A percentile compares a stretch with the other conserved stretches of the same genome.
Evolutionary conservation across 2,797 vertebrate species (phyloP).

Genomic region (Pelobates cultripes): DNA sequence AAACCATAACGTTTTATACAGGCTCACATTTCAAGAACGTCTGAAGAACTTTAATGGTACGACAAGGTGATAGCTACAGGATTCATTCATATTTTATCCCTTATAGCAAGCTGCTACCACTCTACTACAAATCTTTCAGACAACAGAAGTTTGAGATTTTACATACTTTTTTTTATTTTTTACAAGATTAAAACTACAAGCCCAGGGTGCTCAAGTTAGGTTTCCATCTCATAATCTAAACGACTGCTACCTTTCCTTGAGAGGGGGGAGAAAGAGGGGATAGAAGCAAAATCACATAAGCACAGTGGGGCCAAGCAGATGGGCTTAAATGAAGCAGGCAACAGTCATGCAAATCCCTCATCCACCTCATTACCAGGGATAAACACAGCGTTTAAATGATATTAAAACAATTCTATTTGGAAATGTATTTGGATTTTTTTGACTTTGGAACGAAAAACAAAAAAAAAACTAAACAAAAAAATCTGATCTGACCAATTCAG

Average conservation of each 20-base stretch:
- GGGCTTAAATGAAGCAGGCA: constrained; percentile 37
- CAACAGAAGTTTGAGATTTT: background rate
- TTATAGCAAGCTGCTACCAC: background rate
- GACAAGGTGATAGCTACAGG: background rate
- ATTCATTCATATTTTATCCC: background rate
- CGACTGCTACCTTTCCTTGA: constrained; percentile 7
- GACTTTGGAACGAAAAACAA: background rate
- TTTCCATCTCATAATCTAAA: constrained; percentile 32
- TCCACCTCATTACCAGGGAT: constrained; percentile 44
- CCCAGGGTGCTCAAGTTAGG: constrained; percentile 12
- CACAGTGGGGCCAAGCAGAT: constrained; percentile 43
- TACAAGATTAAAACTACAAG: background rate
- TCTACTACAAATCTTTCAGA: background rate
- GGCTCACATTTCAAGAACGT: background rate
- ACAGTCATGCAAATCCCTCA: constrained; percentile 41
- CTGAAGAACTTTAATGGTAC: background rate
- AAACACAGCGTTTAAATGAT: constrained; percentile 38
- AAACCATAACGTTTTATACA: background rate
- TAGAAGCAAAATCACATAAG: constrained; percentile 3
- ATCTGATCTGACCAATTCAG: background rate
- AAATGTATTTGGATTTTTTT: constrained; percentile 12
- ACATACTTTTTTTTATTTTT: background rate
- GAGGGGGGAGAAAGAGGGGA: too few species aligned
- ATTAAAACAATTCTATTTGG: constrained; percentile 39
- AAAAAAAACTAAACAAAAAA: too few species aligned